phyloP scores from a whole-genome alignment of 64 coral and sea anemone species.

The Cladopsammia gracilis region DNA sequence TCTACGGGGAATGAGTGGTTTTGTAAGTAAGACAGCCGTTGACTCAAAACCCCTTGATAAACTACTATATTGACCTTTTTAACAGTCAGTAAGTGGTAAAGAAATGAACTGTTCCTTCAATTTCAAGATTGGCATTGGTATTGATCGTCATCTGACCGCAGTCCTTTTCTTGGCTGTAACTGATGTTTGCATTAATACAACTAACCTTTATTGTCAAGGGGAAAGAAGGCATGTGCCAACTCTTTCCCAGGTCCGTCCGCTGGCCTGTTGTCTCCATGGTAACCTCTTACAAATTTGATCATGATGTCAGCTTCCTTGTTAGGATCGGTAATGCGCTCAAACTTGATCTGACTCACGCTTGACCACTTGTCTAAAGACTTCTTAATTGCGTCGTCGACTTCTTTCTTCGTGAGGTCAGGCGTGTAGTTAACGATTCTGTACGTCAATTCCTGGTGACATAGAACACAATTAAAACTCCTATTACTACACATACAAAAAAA shows the following conservation, averaged over 20 bases:
- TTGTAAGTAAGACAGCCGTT: too few relatives aligned
- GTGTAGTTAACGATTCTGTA: slow-evolving; percentile 89
- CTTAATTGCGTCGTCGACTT: slow-evolving; percentile 60
- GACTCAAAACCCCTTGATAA: too few relatives aligned
- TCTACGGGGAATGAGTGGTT: too few relatives aligned
- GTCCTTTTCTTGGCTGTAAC: too few relatives aligned
- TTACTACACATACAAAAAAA: too few relatives aligned
- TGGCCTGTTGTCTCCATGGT: slow-evolving; percentile 82
- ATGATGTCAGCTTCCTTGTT: slow-evolving; percentile 70
- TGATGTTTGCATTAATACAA: background rate
- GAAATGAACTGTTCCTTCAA: too few relatives aligned
- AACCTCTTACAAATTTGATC: slow-evolving; percentile 67
- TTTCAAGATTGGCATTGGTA: too few relatives aligned
- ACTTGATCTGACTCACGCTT: slow-evolving; percentile 59
- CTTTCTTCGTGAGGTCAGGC: slow-evolving; percentile 37
- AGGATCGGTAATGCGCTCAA: slow-evolving; percentile 53
- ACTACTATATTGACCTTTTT: too few relatives aligned
- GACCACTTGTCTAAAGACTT: slow-evolving; percentile 73
- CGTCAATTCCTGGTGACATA: slow-evolving; percentile 63
- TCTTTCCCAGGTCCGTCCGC: slow-evolving; percentile 66
- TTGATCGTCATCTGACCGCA: too few relatives aligned
- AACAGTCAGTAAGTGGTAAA: too few relatives aligned
- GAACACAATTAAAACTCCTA: background rate
- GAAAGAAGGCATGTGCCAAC: slow-evolving; percentile 86
- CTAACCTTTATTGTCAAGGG: slow-evolving; percentile 58